Evolutionary conservation across 2,888 invertebrate species (phyloP), one percentile per base, ranked within the genome.

Genomic region (Myopa tessellatipennis): DNA sequence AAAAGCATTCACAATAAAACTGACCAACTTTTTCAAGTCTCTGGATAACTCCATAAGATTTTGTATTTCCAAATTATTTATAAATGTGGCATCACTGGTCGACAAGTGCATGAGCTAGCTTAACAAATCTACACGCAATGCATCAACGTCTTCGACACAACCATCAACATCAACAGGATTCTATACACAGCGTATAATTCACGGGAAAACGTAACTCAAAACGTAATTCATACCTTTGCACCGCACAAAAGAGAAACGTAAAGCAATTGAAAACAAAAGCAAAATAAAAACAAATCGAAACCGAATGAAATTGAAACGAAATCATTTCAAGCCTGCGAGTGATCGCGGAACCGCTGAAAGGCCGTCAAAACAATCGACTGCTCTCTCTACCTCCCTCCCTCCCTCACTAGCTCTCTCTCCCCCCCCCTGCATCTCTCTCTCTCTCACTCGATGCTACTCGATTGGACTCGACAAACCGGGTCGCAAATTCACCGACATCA

Each of bases 301-400:
- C 40, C 36, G 52, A 75, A 69, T 69, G 72, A 82, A 82, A 84
- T 81, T 84, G 78, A 82, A 85, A 84, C 85, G 81, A 85, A 85
- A 87, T 82, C 83, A 86, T 84, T 85, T 80, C 76, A 79, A 73
- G 79, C 79, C 80, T 79, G 38, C 68, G 45, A 68, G 75, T 75
- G 68, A n/a, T 74, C 18, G 52, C 26, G 70, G 38, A 61, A 45
- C 26, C 65, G 38, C 52, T 69, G 50, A 69, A 52, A 18, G 52
- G 7, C 50, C 69, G 52, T 12, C 50, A 12, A 52, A 69, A 12
- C 40, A 45, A 40, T 4, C 45, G 45, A 68, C 12, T n/a, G 61
- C 2, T 61, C 45, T 45, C 45, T 10, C 7, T 45, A 10, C 45
- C 1, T 26, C 26, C 7, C 45, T 45, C 45, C 10, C 45, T 45